phyloP scores from a whole-genome alignment of 1,140 invertebrate genomes.

The Megalopta genalis region DNA sequence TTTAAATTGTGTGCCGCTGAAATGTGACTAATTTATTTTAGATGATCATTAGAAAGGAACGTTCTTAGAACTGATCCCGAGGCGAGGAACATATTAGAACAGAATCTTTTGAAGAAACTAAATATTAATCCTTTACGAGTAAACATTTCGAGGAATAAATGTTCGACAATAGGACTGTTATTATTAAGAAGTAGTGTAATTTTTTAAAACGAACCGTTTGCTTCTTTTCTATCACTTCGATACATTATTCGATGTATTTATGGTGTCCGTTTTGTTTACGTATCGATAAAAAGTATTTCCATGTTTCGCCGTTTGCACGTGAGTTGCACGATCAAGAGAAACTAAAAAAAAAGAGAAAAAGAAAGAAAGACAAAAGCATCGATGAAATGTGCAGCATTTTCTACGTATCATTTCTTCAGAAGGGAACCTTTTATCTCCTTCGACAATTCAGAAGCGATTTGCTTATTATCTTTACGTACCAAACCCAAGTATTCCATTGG shows the following conservation, averaged over 20 bases:
- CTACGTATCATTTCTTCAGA: background rate
- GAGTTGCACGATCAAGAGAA: background rate
- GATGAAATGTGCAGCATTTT: slow-evolving; percentile 26
- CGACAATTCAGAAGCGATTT: background rate
- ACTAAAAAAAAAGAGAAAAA: background rate
- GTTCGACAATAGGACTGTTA: background rate
- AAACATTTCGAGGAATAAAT: background rate
- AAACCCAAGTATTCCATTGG: background rate
- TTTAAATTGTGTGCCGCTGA: background rate
- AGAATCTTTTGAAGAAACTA: background rate
- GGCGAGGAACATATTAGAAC: background rate
- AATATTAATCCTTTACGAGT: background rate
- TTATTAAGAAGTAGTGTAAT: background rate
- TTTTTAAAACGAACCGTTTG: too few relatives aligned
- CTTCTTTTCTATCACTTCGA: too few relatives aligned
- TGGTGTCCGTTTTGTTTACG: too few relatives aligned
- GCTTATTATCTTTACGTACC: slow-evolving; percentile 8
- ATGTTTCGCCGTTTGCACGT: too few relatives aligned
- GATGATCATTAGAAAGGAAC: background rate
- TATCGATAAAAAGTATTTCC: too few relatives aligned
- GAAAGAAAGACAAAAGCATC: slow-evolving; percentile 8
- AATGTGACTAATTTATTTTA: background rate
- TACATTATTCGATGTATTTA: too few relatives aligned
- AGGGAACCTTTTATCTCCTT: background rate
- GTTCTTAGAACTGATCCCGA: background rate